Evolutionary conservation across 2,888 invertebrate genomes (phyloP).

Genomic region (Geotrupes spiniger): DNA sequence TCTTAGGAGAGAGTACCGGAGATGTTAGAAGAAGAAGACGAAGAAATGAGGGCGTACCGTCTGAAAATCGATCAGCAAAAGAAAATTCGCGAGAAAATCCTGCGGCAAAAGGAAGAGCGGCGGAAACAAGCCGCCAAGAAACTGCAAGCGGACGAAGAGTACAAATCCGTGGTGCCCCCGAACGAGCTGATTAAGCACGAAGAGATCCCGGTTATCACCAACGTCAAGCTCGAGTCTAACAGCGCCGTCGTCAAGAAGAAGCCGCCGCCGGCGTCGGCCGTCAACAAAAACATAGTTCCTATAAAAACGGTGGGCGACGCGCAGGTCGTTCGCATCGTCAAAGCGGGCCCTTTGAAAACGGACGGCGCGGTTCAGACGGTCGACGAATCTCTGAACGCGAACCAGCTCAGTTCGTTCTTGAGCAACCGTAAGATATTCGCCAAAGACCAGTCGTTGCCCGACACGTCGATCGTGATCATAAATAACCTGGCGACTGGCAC

Average conservation of each 20-base stretch:
- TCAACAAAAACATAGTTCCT: conserved; percentile 15
- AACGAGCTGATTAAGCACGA: conserved; percentile 13
- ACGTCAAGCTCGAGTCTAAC: conserved; percentile 1
- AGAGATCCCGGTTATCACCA: conserved; percentile 17
- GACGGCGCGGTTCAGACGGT: not conserved
- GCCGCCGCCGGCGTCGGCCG: conserved; percentile 1
- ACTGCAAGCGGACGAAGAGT: conserved; percentile 27
- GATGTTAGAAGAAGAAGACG: conserved; percentile 49
- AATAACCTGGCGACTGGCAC: conserved; percentile 54
- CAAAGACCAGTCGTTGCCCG: conserved; percentile 34
- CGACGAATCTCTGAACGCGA: conserved; percentile 19
- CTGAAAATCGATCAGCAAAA: conserved; percentile 54
- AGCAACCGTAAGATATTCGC: conserved; percentile 37
- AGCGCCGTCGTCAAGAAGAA: not conserved
- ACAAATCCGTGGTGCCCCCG: conserved; percentile 12
- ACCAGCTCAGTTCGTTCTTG: conserved; percentile 34
- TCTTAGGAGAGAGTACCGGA: not conserved
- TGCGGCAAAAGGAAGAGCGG: conserved; percentile 52
- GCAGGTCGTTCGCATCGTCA: not conserved
- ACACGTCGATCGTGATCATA: conserved; percentile 49
- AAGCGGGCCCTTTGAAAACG: not conserved
- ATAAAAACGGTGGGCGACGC: conserved; percentile 16
- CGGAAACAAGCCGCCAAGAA: conserved; percentile 49
- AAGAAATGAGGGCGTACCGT: conserved; percentile 52
- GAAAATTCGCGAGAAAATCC: conserved; percentile 49